Evolutionary conservation across 2,797 vertebrate species (phyloP).

Genomic region (Molossus alvarezi): DNA sequence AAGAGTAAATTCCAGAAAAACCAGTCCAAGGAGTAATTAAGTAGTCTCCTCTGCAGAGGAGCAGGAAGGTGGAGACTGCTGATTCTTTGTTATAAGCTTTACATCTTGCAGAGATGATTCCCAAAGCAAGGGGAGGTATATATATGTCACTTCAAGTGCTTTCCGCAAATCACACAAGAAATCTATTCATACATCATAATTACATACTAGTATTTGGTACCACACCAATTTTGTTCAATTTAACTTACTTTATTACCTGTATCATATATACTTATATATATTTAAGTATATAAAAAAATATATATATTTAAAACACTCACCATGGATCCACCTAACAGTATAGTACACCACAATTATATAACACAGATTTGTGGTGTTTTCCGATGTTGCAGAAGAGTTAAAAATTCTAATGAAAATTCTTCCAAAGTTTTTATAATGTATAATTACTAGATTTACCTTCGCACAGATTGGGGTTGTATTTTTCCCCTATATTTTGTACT

Average conservation of each 20-base stretch:
- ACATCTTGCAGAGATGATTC: not conserved
- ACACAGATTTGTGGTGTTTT: not conserved
- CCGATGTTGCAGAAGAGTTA: not conserved
- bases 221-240: not conserved
- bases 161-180: not conserved
- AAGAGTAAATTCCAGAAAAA: not conserved
- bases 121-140: too few relatives aligned
- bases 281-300: too few relatives aligned
- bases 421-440: not conserved
- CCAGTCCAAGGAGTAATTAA: not conserved
- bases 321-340: not conserved
- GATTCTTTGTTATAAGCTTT: not conserved
- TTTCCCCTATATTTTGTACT: not conserved
- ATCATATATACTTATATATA: not conserved
- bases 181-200: not conserved
- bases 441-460: not conserved
- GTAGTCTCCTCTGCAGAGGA: not conserved
- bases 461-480: not conserved
- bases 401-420: conserved; percentile 48
- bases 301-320: not conserved
- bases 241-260: not conserved
- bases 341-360: not conserved
- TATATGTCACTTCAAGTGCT: not conserved
- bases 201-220: not conserved
- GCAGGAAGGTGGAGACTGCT: too few relatives aligned